These are phyloP conservation scores for Willowsia nigromaculata DNA, from an alignment of 2,888 invertebrate genomes.

Conservation along the genomic window DNA sequence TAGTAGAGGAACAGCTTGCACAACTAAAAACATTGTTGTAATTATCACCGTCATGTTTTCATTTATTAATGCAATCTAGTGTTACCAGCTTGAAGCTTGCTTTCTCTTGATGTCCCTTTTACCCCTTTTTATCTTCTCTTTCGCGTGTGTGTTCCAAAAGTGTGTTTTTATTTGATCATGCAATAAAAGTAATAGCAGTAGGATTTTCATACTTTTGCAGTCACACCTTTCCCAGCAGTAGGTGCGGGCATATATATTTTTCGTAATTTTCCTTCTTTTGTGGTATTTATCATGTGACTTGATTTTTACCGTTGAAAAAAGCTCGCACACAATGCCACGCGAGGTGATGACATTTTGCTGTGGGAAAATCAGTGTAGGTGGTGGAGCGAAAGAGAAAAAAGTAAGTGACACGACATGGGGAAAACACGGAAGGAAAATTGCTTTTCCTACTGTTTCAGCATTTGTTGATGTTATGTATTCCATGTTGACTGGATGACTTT, in stretches of 20 bases:
- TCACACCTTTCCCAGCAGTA: background rate
- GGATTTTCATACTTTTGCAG: background rate
- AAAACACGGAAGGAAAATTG: constrained; percentile 33
- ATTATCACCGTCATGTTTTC: constrained; percentile 1
- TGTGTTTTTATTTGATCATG: background rate
- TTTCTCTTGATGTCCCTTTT: background rate
- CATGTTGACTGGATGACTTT: constrained; percentile 12
- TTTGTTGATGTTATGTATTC: background rate
- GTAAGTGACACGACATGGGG: constrained; percentile 28
- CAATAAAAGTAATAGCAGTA: background rate
- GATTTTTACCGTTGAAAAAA: background rate
- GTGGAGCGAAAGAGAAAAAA: background rate
- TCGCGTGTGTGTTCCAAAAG: background rate
- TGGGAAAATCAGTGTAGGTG: constrained; percentile 15
- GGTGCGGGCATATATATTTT: background rate
- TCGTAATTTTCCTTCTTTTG: background rate
- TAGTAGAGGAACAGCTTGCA: background rate
- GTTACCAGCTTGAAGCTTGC: background rate
- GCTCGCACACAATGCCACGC: background rate
- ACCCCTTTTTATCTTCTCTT: background rate
- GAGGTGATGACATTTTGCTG: background rate
- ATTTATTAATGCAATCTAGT: background rate
- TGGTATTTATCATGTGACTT: background rate
- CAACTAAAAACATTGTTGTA: background rate
- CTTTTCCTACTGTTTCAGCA: constrained; percentile 17